Conservation (phyloP, 1,140 invertebrate genomes). For the Reticulitermes speratus region DNA sequence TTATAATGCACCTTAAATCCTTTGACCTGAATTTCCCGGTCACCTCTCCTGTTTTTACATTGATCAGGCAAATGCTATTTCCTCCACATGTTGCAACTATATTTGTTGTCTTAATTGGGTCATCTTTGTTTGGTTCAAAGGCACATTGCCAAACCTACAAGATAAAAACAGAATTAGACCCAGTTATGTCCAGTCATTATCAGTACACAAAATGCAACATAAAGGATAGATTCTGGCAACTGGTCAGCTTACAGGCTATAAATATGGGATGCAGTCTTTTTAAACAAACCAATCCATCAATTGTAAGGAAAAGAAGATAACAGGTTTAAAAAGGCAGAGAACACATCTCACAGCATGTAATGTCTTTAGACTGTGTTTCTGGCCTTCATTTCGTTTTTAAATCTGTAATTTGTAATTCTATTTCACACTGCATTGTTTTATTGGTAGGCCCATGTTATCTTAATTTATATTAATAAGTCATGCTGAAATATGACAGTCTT, state of each 20-base stretch:
- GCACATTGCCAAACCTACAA: conserved; percentile 51
- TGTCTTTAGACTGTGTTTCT: too few species aligned
- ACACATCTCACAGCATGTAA: too few species aligned
- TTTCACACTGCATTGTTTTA: too few species aligned
- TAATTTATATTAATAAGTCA: too few species aligned
- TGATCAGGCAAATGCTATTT: conserved; percentile 53
- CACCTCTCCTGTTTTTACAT: conserved; percentile 49
- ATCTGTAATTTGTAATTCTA: too few species aligned
- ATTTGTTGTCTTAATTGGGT: conserved; percentile 43
- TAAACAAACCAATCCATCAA: not conserved
- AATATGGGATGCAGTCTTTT: not conserved
- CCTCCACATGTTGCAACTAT: conserved; percentile 55
- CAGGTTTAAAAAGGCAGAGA: too few species aligned
- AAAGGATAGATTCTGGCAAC: not conserved
- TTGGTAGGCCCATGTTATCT: too few species aligned
- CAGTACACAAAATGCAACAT: not conserved
- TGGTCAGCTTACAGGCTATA: not conserved
- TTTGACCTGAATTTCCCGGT: conserved; percentile 48
- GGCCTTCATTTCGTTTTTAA: too few species aligned
- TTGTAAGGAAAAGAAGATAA: not conserved
- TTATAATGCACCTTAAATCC: not conserved
- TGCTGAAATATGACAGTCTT: too few species aligned
- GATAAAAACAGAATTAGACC: conserved; percentile 27
- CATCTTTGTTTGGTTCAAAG: conserved; percentile 48
- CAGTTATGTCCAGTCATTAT: not conserved